Conservation (phyloP, 2,113 vertebrate species). For the Ciconia maguari region DNA sequence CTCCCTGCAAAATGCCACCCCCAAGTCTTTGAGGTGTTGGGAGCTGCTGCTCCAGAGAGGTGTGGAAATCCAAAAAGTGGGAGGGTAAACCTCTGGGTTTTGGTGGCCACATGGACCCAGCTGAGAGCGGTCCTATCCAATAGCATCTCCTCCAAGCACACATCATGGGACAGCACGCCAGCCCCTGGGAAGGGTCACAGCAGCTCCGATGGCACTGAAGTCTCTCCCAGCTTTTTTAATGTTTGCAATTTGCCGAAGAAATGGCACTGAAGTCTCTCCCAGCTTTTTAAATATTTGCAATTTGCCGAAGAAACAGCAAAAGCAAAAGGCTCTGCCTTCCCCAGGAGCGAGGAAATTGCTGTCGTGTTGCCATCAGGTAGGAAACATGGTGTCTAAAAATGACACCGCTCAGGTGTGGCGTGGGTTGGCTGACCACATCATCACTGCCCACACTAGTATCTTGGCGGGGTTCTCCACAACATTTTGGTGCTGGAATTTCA, state of each 20-base stretch:
- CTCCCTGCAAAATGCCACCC: not conserved
- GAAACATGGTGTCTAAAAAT: not conserved
- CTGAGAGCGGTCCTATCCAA: not conserved
- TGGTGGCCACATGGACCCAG: not conserved
- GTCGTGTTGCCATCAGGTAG: not conserved
- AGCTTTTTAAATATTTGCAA: not conserved
- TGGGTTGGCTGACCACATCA: not conserved
- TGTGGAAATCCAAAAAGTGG: not conserved
- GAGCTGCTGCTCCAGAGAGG: not conserved
- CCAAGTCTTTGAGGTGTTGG: accelerated
- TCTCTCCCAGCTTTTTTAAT: not conserved
- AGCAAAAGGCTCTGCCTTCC: not conserved
- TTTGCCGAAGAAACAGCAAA: not conserved
- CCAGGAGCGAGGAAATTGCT: not conserved
- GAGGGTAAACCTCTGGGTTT: not conserved
- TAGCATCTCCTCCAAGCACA: not conserved
- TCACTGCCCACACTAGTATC: not conserved
- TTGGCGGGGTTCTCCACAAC: not conserved
- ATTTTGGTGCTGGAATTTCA: not conserved
- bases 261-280: not conserved
- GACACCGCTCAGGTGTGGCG: not conserved
- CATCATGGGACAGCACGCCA: not conserved
- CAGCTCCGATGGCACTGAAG: not conserved
- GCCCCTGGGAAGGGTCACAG: not conserved
- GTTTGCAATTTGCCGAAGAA: not conserved